A percentile compares a stretch with the other conserved stretches of the same genome.
phyloP scores from a whole-genome alignment of 2,797 vertebrate genomes.

The Acanthornis magna region DNA sequence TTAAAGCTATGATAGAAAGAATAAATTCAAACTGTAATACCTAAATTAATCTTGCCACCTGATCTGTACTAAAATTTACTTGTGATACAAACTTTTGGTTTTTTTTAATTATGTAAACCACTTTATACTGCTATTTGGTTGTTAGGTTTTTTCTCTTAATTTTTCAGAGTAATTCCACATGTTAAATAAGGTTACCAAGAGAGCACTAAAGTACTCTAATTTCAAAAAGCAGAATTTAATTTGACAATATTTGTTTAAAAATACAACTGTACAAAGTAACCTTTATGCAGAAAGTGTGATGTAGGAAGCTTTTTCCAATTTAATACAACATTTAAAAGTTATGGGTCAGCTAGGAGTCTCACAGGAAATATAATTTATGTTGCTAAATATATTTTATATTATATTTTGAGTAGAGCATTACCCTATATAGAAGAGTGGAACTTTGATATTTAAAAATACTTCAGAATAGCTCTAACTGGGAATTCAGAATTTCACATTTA shows the following conservation, averaged over 20 bases:
- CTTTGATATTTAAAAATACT: not conserved
- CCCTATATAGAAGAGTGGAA: not conserved
- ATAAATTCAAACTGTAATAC: no score
- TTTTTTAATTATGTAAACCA: not conserved
- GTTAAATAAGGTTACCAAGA: not conserved
- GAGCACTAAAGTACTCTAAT: not conserved
- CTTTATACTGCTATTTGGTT: not conserved
- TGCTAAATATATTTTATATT: not conserved
- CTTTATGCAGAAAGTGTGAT: not conserved
- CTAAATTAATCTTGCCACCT: not conserved
- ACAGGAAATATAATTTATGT: not conserved
- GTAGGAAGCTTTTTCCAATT: not conserved
- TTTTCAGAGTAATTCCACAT: not conserved
- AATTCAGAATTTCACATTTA: not conserved
- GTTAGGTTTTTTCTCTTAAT: not conserved
- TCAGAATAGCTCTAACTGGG: not conserved
- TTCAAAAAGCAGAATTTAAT: not conserved
- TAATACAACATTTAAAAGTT: not conserved
- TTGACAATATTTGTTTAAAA: not conserved
- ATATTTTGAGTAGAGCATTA: not conserved
- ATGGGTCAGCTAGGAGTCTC: not conserved
- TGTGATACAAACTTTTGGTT: not conserved
- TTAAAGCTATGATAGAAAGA: not conserved
- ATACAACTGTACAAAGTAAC: not conserved
- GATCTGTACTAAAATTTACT: not conserved